A percentile compares a stretch with the other conserved stretches of the same genome.
These are phyloP conservation scores for Denticeps clupeoides DNA, from an alignment of 2,797 vertebrate species.

Conservation along the genomic window DNA sequence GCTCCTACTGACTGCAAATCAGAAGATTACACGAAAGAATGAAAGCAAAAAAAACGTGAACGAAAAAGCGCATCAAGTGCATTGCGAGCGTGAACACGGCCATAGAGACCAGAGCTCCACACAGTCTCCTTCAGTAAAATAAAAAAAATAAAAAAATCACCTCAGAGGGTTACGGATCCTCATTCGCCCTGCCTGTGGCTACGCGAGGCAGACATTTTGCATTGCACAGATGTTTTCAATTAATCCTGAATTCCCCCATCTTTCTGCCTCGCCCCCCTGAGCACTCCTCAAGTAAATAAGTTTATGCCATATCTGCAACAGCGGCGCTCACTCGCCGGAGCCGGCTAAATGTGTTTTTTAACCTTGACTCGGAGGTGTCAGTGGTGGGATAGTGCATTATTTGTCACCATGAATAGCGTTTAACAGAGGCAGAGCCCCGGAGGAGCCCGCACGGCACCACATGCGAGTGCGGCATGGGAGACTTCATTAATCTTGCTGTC, in stretches of 20 bases:
- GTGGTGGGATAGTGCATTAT: conserved; percentile 69
- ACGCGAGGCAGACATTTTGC: conserved; percentile 37
- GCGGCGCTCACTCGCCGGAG: conserved; percentile 34
- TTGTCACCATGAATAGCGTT: conserved; percentile 86
- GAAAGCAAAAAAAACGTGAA: not conserved
- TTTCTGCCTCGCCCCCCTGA: conserved; percentile 30
- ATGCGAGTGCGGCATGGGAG: conserved; percentile 59
- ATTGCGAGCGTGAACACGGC: conserved; percentile 7
- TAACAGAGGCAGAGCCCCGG: conserved; percentile 67
- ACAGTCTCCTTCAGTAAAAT: too few species aligned
- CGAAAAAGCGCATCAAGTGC: conserved; percentile 16
- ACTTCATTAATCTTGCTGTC: conserved; percentile 98
- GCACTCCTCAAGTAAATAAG: conserved; percentile 43
- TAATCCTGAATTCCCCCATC: conserved; percentile 49
- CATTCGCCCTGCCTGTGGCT: conserved; percentile 25
- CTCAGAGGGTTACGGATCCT: conserved; percentile 4
- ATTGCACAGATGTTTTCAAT: conserved; percentile 59
- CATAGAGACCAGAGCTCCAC: conserved; percentile 21
- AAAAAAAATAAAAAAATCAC: not conserved
- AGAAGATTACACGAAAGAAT: conserved; percentile 30
- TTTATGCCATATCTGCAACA: conserved; percentile 39
- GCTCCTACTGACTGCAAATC: conserved; percentile 51
- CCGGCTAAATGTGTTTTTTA: conserved; percentile 72
- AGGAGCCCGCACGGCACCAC: conserved; percentile 53
- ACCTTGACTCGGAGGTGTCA: conserved; percentile 85